Percentiles rank a stretch among this genome's conserved stretches.
phyloP scores from a whole-genome alignment of 2,888 invertebrate species.

The Drosophila demipolita region DNA sequence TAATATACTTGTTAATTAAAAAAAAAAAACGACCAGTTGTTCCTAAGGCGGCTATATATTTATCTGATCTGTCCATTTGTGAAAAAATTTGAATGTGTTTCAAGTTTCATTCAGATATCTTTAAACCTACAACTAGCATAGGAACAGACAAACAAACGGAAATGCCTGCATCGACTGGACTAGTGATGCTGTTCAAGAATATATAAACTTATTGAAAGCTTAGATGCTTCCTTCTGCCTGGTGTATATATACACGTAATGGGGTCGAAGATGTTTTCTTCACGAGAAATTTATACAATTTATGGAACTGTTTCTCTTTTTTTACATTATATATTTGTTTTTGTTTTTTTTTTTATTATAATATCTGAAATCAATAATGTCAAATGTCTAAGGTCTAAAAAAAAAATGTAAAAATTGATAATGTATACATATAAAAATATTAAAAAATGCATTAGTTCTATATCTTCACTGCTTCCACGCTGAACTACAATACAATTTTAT shows the following conservation, averaged over 20 bases:
- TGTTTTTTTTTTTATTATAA: conserved; percentile 73
- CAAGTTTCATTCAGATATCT: too few species aligned
- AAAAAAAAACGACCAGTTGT: neutral
- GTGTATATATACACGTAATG: neutral
- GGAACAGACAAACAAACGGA: neutral
- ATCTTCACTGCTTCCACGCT: conserved; percentile 50
- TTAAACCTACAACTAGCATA: neutral
- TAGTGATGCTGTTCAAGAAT: neutral
- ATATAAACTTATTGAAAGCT: neutral
- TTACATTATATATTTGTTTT: conserved; percentile 29
- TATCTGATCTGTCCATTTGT: neutral
- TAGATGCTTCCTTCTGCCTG: neutral
- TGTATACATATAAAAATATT: conserved; percentile 84
- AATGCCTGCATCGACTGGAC: neutral
- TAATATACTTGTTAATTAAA: neutral
- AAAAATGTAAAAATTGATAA: conserved; percentile 84
- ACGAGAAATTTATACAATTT: neutral
- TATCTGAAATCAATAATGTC: conserved; percentile 84
- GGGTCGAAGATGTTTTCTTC: neutral
- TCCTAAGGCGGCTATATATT: neutral
- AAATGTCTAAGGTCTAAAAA: conserved; percentile 83
- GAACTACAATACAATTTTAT: conserved; percentile 81
- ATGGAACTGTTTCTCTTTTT: neutral
- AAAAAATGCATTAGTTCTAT: conserved; percentile 83
- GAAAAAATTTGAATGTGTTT: neutral